phyloP scores from a whole-genome alignment of 2,888 invertebrate genomes.

The Bhutanitis thaidina region DNA sequence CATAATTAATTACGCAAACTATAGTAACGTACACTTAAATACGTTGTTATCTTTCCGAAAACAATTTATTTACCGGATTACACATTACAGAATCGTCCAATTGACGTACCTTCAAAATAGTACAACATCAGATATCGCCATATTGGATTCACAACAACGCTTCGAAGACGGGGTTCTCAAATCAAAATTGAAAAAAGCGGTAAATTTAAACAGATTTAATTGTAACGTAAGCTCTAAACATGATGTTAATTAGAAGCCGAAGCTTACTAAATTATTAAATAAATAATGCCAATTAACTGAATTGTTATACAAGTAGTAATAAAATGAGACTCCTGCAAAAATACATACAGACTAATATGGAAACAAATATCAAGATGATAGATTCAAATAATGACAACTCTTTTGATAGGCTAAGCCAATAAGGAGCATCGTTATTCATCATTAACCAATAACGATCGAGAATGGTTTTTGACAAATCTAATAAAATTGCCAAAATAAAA shows the following conservation, averaged over 20 bases:
- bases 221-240: too few species aligned
- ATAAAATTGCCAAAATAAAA: too few species aligned
- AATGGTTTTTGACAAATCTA: not conserved
- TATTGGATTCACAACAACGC: slow-evolving; percentile 87
- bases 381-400: slow-evolving; percentile 7
- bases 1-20: slow-evolving; percentile 38
- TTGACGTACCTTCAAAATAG: slow-evolving; percentile 80
- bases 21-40: slow-evolving; percentile 34
- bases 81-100: slow-evolving; percentile 76
- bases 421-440: slow-evolving; percentile 4
- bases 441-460: slow-evolving; percentile 6
- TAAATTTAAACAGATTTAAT: slow-evolving; percentile 37
- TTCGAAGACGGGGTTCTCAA: slow-evolving; percentile 79
- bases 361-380: not conserved
- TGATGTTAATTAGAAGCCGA: too few species aligned
- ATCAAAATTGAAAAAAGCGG: slow-evolving; percentile 50
- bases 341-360: not conserved
- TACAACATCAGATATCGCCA: slow-evolving; percentile 82
- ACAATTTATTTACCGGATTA: slow-evolving; percentile 67
- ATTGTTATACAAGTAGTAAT: not conserved
- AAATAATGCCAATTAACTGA: not conserved
- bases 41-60: slow-evolving; percentile 44
- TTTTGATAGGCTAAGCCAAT: slow-evolving; percentile 6
- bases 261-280: too few species aligned
- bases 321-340: too few species aligned